Evolutionary conservation across 2,113 vertebrate genomes (phyloP), one percentile per base, ranked within the genome.

Genomic region (Pelodiscus sinensis): DNA sequence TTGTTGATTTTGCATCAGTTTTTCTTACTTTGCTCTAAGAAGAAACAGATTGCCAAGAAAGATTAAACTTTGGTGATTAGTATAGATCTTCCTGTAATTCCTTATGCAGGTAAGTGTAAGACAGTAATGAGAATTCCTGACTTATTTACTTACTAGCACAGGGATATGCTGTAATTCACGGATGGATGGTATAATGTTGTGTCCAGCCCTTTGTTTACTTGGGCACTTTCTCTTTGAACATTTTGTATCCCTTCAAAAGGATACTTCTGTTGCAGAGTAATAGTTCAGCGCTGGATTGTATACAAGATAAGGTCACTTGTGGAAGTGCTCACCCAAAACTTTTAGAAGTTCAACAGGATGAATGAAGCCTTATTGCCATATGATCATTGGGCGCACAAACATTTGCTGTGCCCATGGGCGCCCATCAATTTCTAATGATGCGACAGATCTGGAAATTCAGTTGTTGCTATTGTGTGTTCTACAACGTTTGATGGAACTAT

Each of bases 1-100:
- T 13, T 94, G 82, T 95, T 87, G 92, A 91, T 81, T 91, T 96
- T 68, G 58, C 77, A 88, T 78, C 21, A 54, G 18, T 88, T 96
- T 95, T 92, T 81, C 44, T 77, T 81, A 18, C 2, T 87, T 88
- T 85, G 38, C 79, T 90, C 86, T 89, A 95, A 79, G 86, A 92
- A 83, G 78, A 77, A 89, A 54, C 19, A 80, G 79, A 77, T 90
- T 88, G 85, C 82, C 86, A 93, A 87, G 88, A 27, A 58, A 96
- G 90, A 97, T 94, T 52, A 93, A 94, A 83, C 68, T 56, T 60
- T 0, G 1, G 44, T 24, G 82, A 8, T 38, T 57, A 85, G 27
- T 58, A 0, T 21, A 10, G 50, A 0, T 0, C 54, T 31, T 38
- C 24, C 4, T 14, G 71, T 44, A 81, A 81, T 56, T 38, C 29